phyloP scores from a whole-genome alignment of 2,113 vertebrate species.

The Micromys minutus region DNA sequence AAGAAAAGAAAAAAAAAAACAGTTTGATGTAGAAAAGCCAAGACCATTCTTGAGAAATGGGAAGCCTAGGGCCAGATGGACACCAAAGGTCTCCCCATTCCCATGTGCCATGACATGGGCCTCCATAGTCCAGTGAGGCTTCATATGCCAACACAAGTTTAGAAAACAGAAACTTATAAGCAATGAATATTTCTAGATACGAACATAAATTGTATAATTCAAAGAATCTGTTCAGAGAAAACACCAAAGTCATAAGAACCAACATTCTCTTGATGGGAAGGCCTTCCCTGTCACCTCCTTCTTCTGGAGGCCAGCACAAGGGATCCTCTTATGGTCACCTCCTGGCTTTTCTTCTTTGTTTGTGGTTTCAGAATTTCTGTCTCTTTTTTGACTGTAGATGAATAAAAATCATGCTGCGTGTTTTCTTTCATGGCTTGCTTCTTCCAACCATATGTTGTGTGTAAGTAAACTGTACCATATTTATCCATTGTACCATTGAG shows the following conservation, averaged over 20 bases:
- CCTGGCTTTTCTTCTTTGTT: background rate
- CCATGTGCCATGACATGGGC: background rate
- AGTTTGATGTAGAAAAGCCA: slow-evolving; percentile 63
- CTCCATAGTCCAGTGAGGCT: background rate
- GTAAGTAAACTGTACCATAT: background rate
- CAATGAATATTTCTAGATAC: background rate
- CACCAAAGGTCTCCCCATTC: slow-evolving; percentile 56
- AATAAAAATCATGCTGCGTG: slow-evolving; percentile 45
- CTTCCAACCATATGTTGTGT: slow-evolving; percentile 20
- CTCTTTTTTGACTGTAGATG: slow-evolving; percentile 37
- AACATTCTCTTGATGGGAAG: background rate
- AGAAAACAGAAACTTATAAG: slow-evolving; percentile 13
- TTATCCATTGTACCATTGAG: background rate
- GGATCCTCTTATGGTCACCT: background rate
- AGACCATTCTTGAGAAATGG: slow-evolving; percentile 60
- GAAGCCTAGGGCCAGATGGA: slow-evolving; percentile 49
- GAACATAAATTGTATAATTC: background rate
- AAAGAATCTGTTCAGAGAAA: slow-evolving; percentile 32
- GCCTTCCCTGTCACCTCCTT: too few species aligned
- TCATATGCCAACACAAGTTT: background rate
- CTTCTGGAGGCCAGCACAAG: background rate
- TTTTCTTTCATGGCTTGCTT: slow-evolving; percentile 44
- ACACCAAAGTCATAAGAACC: background rate
- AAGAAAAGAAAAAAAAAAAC: slow-evolving; percentile 74
- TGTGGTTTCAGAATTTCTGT: background rate